Conservation (phyloP, 2,888 invertebrate species). For the Mechanitis mazaeus region DNA sequence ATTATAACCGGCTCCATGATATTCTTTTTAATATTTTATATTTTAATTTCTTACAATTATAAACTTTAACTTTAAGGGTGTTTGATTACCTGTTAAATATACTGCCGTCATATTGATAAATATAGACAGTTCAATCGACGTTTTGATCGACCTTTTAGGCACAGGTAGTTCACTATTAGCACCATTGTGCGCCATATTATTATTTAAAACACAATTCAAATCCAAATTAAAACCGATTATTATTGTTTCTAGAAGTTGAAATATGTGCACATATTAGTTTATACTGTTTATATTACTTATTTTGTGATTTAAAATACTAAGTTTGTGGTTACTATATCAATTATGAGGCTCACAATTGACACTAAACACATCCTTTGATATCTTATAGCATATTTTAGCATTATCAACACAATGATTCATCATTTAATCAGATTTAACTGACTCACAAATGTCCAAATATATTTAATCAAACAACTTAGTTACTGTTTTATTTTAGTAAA, state of each 20-base stretch:
- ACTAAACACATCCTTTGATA: constrained; percentile 7
- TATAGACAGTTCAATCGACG: constrained; percentile 61
- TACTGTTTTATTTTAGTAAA: too few relatives aligned
- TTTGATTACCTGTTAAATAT: constrained; percentile 54
- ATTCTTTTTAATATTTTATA: too few relatives aligned
- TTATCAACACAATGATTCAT: constrained; percentile 10
- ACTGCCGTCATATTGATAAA: constrained; percentile 54
- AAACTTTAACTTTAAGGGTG: too few relatives aligned
- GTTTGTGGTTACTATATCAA: constrained; percentile 1
- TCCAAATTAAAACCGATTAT: background rate
- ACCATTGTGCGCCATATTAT: constrained; percentile 15
- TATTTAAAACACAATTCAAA: background rate
- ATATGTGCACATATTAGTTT: background rate
- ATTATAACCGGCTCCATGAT: too few relatives aligned
- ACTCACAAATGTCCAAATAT: background rate
- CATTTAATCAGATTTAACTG: background rate
- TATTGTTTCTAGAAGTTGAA: too few relatives aligned
- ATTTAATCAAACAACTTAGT: background rate
- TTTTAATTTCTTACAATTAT: background rate
- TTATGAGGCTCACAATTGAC: background rate
- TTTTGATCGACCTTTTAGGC: constrained; percentile 45
- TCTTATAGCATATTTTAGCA: background rate
- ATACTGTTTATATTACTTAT: background rate
- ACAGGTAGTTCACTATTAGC: constrained; percentile 36
- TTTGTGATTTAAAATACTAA: background rate